Conservation (phyloP, 2,797 vertebrate species). For the Alouatta caraya region DNA sequence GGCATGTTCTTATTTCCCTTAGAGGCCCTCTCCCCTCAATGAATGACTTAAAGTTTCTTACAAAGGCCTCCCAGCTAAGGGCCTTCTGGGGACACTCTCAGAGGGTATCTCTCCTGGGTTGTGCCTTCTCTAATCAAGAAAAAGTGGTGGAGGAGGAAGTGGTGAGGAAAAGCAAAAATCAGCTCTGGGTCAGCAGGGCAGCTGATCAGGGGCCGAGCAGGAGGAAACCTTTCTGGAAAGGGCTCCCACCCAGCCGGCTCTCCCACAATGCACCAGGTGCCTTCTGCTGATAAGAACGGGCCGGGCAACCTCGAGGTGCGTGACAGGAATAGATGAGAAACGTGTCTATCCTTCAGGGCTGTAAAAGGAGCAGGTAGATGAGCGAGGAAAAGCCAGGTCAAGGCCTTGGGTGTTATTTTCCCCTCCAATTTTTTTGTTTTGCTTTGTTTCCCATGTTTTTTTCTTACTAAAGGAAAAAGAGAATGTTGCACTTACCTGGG, state of each 20-base stretch:
- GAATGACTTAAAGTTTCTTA: background rate
- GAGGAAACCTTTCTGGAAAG: conserved; percentile 82
- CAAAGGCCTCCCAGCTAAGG: background rate
- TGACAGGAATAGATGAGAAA: conserved; percentile 87
- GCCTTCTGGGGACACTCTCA: background rate
- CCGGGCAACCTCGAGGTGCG: conserved; percentile 84
- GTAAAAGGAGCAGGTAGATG: conserved; percentile 85
- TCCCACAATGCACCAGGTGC: conserved; percentile 87
- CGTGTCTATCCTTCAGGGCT: conserved; percentile 74
- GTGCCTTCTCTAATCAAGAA: background rate
- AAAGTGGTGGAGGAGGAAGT: background rate
- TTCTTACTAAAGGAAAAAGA: background rate
- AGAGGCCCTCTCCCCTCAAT: background rate
- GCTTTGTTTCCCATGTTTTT: background rate
- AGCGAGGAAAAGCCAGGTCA: conserved; percentile 57
- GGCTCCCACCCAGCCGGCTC: conserved; percentile 83
- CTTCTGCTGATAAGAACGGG: conserved; percentile 90
- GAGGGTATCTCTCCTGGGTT: background rate
- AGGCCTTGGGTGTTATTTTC: background rate
- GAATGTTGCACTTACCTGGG: background rate
- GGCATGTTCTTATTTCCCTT: too few relatives aligned
- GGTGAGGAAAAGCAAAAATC: background rate
- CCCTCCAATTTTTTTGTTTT: background rate
- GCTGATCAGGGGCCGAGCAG: conserved; percentile 81
- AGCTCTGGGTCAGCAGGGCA: conserved; percentile 84